Evolutionary conservation across 2,113 vertebrate species (phyloP).

Genomic region (Pelmatolapia mariae): DNA sequence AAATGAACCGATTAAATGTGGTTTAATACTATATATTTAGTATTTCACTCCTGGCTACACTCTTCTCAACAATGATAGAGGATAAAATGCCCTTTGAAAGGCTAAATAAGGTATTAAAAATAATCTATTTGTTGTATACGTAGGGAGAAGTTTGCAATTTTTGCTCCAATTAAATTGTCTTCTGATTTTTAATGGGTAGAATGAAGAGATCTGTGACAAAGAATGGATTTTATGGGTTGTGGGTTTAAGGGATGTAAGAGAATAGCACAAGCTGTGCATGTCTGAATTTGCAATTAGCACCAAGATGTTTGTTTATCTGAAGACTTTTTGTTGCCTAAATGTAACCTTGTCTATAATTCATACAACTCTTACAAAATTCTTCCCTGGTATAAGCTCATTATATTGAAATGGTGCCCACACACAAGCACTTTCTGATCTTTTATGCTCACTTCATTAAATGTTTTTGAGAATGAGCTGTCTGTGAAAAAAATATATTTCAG

Average conservation of each 20-base stretch:
- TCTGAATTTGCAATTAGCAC: not conserved
- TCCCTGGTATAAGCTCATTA: not conserved
- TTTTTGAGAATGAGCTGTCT: not conserved
- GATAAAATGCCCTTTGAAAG: not conserved
- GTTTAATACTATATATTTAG: not conserved
- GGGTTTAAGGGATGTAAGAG: not conserved
- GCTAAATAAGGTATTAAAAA: not conserved
- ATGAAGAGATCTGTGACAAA: not conserved
- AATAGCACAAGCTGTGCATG: not conserved
- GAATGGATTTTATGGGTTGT: not conserved
- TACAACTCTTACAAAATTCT: not conserved
- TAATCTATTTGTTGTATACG: not conserved
- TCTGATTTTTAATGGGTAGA: not conserved
- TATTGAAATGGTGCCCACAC: not conserved
- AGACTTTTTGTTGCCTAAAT: not conserved
- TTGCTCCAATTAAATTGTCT: not conserved
- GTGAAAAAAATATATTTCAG: not conserved
- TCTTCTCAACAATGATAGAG: not conserved
- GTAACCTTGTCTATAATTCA: not conserved
- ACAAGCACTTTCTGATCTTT: not conserved
- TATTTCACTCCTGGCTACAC: not conserved
- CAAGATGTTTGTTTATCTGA: not conserved
- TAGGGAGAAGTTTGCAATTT: not conserved
- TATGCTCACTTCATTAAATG: not conserved
- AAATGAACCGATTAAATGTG: not conserved